Percentiles rank a stretch among this genome's conserved stretches.
These are phyloP conservation scores for Eucidaris tribuloides DNA, from an alignment of 35 echinoderm and acorn worm species.

Conservation along the genomic window DNA sequence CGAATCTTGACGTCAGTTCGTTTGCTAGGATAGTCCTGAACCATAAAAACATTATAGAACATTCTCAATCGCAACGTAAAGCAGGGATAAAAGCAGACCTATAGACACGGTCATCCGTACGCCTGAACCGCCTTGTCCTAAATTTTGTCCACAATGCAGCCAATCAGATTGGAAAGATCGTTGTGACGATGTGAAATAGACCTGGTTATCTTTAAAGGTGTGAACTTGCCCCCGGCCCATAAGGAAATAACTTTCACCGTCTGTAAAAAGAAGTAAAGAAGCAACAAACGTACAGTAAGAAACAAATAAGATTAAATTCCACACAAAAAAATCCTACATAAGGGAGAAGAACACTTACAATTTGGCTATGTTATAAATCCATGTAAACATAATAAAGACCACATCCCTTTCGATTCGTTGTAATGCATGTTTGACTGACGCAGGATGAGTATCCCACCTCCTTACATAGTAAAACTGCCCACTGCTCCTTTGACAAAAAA, in stretches of 20 bases:
- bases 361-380: background rate
- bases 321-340: background rate
- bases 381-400: background rate
- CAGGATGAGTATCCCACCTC: too few species aligned
- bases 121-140: background rate
- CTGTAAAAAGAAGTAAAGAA: background rate
- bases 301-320: background rate
- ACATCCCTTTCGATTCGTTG: background rate
- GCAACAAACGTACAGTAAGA: background rate
- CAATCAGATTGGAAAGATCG: background rate
- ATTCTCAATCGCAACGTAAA: too few species aligned
- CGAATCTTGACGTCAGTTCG: too few species aligned
- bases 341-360: background rate
- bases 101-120: too few species aligned
- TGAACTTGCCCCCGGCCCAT: background rate
- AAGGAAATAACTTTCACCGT: background rate
- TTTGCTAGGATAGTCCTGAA: too few species aligned
- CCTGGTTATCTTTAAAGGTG: conserved; percentile 20
- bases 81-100: too few species aligned
- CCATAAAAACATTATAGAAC: too few species aligned
- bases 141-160: conserved; percentile 6
- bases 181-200: background rate
- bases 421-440: background rate
- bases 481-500: too few species aligned
- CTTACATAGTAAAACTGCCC: too few species aligned